Evolutionary conservation across 2,888 invertebrate species (phyloP).

Genomic region (Parasteatoda lunata): DNA sequence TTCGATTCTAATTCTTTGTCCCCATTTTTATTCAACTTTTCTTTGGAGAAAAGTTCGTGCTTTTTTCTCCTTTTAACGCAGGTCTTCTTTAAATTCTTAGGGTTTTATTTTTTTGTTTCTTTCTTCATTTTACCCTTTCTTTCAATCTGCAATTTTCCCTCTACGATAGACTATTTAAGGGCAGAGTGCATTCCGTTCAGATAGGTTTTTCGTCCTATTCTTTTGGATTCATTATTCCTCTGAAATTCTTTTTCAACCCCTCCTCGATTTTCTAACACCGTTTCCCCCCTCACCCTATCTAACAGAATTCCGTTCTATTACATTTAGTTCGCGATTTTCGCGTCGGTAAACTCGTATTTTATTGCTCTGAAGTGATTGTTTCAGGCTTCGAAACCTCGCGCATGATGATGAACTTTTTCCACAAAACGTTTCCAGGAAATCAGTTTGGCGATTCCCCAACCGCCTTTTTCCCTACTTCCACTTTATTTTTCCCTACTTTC

Average conservation of each 20-base stretch:
- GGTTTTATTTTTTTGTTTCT: constrained; percentile 6
- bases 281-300: constrained; percentile 16
- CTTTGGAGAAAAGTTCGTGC: constrained; percentile 14
- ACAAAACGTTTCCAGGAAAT: constrained; percentile 59
- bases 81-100: constrained; percentile 36
- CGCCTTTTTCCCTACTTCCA: constrained; percentile 30
- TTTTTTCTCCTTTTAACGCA: constrained; percentile 32
- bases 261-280: constrained; percentile 26
- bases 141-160: constrained; percentile 45
- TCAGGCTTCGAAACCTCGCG: constrained; percentile 34
- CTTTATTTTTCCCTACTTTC: constrained; percentile 33
- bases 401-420: constrained; percentile 63
- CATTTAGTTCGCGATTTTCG: constrained; percentile 65
- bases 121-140: constrained; percentile 31
- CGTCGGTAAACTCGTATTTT: constrained; percentile 63
- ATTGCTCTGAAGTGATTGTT: constrained; percentile 65
- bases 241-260: constrained; percentile 44
- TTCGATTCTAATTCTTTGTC: constrained; percentile 29
- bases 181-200: constrained; percentile 22
- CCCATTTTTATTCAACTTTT: constrained; percentile 21
- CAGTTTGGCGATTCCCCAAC: constrained; percentile 30
- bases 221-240: constrained; percentile 58
- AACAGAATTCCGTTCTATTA: constrained; percentile 64
- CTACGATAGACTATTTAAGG: constrained; percentile 47
- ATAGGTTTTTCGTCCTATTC: constrained; percentile 46